phyloP scores from a whole-genome alignment of 2,797 vertebrate species.

The Bovichtus diacanthus region DNA sequence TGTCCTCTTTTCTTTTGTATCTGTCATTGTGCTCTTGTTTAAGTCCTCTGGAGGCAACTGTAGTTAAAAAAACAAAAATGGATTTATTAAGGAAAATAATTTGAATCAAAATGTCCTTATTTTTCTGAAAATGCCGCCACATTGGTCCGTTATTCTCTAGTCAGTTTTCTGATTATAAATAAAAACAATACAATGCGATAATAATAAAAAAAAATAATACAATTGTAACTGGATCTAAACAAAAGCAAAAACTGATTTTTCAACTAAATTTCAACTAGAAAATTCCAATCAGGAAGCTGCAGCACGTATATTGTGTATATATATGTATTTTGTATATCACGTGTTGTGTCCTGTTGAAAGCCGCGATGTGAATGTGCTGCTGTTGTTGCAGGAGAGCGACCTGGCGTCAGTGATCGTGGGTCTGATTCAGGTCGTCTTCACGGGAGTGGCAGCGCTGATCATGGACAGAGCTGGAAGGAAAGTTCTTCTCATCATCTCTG shows the following conservation, averaged over 20 bases:
- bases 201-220: too few species aligned
- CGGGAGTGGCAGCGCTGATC: constrained; percentile 88
- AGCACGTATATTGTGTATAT: too few species aligned
- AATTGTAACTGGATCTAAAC: background rate
- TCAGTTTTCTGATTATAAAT: background rate
- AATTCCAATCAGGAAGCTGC: too few species aligned
- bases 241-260: background rate
- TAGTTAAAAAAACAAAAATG: too few species aligned
- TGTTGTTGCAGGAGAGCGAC: constrained; percentile 85
- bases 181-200: background rate
- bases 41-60: background rate
- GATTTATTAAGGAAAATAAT: background rate
- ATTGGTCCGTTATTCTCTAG: too few species aligned
- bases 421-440: constrained; percentile 91
- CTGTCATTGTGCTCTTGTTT: background rate
- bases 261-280: background rate
- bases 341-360: background rate
- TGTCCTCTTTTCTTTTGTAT: background rate
- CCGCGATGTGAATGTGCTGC: background rate
- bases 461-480: constrained; percentile 94
- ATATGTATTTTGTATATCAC: too few species aligned
- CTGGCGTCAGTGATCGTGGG: constrained; percentile 90
- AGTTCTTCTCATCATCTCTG: constrained; percentile 90
- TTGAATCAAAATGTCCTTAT: background rate
- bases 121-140: background rate